These are phyloP conservation scores for Chaetophractus vellerosus DNA, from an alignment of 2,797 vertebrate species.

Conservation along the genomic window DNA sequence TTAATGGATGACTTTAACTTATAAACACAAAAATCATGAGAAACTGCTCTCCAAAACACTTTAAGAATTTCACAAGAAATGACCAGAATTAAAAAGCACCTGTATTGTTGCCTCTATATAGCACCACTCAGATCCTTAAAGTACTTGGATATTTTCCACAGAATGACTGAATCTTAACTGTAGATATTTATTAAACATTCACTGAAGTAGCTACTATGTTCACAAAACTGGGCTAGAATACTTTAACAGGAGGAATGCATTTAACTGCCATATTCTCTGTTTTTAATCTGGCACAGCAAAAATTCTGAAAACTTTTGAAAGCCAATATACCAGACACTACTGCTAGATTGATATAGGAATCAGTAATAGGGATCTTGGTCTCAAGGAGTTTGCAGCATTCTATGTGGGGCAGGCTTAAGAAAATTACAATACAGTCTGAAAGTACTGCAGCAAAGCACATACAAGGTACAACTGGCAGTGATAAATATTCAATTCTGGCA, in stretches of 20 bases:
- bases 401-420: background rate
- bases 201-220: background rate
- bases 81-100: constrained; percentile 26
- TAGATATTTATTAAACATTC: background rate
- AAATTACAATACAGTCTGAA: background rate
- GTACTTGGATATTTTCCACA: background rate
- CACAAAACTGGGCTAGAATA: background rate
- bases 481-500: background rate
- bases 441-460: background rate
- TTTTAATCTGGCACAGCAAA: background rate
- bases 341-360: rapidly evolving
- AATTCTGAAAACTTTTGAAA: background rate
- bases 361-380: background rate
- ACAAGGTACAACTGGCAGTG: rapidly evolving
- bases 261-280: background rate
- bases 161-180: background rate
- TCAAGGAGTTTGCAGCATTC: background rate
- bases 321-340: background rate
- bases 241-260: background rate
- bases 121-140: background rate
- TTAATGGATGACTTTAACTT: constrained; percentile 44
- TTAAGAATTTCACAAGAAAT: constrained; percentile 23
- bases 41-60: background rate
- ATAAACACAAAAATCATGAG: background rate
- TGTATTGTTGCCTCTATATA: background rate